Percentiles rank a stretch among this genome's conserved stretches.
Evolutionary conservation across 2,888 invertebrate species (phyloP).

Genomic region (Myathropa florea): DNA sequence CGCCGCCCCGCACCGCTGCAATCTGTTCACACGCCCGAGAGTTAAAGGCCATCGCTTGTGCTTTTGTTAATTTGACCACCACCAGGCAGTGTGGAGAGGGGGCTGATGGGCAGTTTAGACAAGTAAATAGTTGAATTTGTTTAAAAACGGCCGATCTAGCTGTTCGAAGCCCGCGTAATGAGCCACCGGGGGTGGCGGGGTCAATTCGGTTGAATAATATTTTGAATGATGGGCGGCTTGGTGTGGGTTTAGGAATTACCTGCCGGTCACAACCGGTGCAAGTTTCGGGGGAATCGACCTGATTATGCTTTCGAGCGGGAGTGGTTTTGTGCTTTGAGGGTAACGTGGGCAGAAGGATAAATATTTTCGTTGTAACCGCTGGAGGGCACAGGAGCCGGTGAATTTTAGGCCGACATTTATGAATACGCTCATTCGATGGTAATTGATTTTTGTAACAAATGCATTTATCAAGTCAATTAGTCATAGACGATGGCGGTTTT

Average conservation of each 20-base stretch:
- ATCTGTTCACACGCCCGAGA: conserved; percentile 34
- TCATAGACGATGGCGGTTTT: background rate
- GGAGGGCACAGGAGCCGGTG: background rate
- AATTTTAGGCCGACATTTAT: background rate
- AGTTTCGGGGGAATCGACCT: background rate
- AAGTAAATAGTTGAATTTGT: conserved; percentile 14
- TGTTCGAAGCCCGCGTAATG: background rate
- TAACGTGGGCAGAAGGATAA: background rate
- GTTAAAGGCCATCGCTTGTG: conserved; percentile 20
- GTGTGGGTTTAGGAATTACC: conserved; percentile 2
- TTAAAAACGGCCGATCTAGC: conserved; percentile 2
- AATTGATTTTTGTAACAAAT: background rate
- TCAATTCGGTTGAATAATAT: conserved; percentile 29
- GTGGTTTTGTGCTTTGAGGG: background rate
- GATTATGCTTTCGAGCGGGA: background rate
- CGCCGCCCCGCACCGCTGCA: background rate
- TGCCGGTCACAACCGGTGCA: background rate
- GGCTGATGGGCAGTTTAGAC: background rate
- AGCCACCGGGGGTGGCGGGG: background rate
- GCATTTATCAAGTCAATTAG: background rate
- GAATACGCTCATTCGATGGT: background rate
- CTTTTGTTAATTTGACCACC: conserved; percentile 3
- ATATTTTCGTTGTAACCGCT: background rate
- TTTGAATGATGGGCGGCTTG: conserved; percentile 20
- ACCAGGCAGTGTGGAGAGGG: background rate